phyloP scores from a whole-genome alignment of 2,797 vertebrate genomes.

The Rhodeus uyekii region DNA sequence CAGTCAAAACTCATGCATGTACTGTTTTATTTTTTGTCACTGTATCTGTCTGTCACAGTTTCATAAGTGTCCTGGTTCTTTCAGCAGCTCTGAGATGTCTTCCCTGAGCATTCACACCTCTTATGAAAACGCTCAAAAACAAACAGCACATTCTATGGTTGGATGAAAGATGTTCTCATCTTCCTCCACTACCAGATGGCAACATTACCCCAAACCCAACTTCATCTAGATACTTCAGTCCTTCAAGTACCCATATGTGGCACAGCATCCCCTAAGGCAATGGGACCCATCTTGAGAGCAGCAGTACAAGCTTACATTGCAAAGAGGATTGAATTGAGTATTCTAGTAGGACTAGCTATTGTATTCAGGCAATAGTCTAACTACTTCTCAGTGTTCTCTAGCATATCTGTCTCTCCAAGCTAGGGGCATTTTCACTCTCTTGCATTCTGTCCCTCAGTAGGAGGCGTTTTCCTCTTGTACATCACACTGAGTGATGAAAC shows the following conservation, averaged over 20 bases:
- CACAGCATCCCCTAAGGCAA: conserved; percentile 40
- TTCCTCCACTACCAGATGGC: conserved; percentile 24
- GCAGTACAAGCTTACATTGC: conserved; percentile 30
- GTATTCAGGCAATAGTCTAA: background rate
- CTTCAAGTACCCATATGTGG: conserved; percentile 37
- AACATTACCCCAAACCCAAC: conserved; percentile 40
- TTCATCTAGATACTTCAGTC: conserved; percentile 31
- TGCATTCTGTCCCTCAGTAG: conserved; percentile 16
- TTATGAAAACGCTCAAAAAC: conserved; percentile 20
- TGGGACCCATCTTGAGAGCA: conserved; percentile 35
- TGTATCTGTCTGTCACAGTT: conserved; percentile 18
- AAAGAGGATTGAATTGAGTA: conserved; percentile 21
- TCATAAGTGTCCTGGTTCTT: conserved; percentile 49
- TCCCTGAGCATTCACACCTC: conserved; percentile 41
- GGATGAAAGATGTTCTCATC: conserved; percentile 41
- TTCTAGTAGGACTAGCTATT: conserved; percentile 7
- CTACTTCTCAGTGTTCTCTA: background rate
- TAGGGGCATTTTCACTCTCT: conserved; percentile 10
- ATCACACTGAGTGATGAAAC: conserved; percentile 13
- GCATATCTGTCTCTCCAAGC: conserved; percentile 7
- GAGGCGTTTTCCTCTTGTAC: background rate
- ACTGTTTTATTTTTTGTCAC: conserved; percentile 12
- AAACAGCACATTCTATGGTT: conserved; percentile 15
- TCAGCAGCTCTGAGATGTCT: conserved; percentile 42
- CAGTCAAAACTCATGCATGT: background rate